Evolutionary conservation across 2,888 invertebrate genomes (phyloP).

Genomic region (Leptinotarsa juncta): DNA sequence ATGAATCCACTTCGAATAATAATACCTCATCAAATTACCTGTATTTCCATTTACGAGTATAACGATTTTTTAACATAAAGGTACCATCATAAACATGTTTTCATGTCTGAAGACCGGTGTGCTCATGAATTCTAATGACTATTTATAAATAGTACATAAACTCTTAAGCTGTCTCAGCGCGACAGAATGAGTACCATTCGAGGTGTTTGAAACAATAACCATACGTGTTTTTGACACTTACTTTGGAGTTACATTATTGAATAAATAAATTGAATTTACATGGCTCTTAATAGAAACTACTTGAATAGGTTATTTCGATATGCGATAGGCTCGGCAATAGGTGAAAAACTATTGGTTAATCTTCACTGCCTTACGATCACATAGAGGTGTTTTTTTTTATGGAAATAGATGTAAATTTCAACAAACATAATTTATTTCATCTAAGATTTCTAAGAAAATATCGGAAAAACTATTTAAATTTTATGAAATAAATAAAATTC

Average conservation of each 20-base stretch:
- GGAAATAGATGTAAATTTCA: no score
- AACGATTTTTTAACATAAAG: conserved; percentile 9
- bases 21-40: background rate
- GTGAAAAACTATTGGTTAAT: no score
- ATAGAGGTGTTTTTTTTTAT: no score
- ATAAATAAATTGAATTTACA: no score
- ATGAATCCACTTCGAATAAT: background rate
- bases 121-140: conserved; percentile 17
- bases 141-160: background rate
- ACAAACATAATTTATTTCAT: no score
- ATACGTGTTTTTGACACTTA: background rate
- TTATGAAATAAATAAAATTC: no score
- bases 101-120: conserved; percentile 8
- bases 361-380: no score
- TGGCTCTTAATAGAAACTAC: no score
- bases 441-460: no score
- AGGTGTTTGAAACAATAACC: conserved; percentile 1
- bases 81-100: conserved; percentile 8
- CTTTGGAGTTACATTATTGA: background rate
- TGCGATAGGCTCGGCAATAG: no score
- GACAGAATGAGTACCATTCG: background rate
- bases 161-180: background rate
- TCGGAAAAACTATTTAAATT: no score
- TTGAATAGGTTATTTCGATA: no score
- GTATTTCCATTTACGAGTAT: background rate